Evolutionary conservation across 2,113 vertebrate genomes (phyloP), one percentile per base, ranked within the genome.

Genomic region (Pomatorhinus ruficollis): DNA sequence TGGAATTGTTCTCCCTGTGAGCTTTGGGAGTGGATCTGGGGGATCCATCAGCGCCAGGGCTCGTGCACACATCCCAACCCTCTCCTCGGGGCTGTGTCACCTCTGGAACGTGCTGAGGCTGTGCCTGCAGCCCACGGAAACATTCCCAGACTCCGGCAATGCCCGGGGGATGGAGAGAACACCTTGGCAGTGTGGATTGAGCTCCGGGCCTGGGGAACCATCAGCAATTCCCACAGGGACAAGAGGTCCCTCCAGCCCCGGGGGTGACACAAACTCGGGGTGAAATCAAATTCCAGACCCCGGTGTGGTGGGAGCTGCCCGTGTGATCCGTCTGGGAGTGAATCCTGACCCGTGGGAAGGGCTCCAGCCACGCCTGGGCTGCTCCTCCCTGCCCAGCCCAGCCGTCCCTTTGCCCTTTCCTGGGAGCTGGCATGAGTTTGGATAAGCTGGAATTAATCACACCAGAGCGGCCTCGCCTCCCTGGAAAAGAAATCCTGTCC

Each of bases 331-430:
- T 1, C 10, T 2, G 1, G 79, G 79, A 69, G 17, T 2, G 37
- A 19, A 4, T 0, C 30, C 9, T 35, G 57, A 20, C 30, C n/a
- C 8, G 0, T 1, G 31, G 39, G 22, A 6, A 49, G 9, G 5
- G 40, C 33, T 65, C 24, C 35, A 12, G 39, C 35, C n/a, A 12
- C 31, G 25, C 39, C 71, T 7, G 31, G 31, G 49, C 30, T 45
- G 71, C 71, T 24, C n/a, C 9, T 4, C 10, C 18, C 42, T 9
- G 25, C 54, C n/a, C 15, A 15, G 25, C 35, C 52, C 15, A 15
- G 25, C 35, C 52, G 37, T 40, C 40, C 42, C 15, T 37, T 8
- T 45, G 33, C 75, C 21, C 0, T 25, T 5, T 10, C 28, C 18
- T 12, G 6, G 1, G 8, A 65, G 27, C 70, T 40, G 6, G 47